These are phyloP conservation scores for Megaptera novaeangliae DNA, from an alignment of 2,113 vertebrate genomes.

Conservation along the genomic window DNA sequence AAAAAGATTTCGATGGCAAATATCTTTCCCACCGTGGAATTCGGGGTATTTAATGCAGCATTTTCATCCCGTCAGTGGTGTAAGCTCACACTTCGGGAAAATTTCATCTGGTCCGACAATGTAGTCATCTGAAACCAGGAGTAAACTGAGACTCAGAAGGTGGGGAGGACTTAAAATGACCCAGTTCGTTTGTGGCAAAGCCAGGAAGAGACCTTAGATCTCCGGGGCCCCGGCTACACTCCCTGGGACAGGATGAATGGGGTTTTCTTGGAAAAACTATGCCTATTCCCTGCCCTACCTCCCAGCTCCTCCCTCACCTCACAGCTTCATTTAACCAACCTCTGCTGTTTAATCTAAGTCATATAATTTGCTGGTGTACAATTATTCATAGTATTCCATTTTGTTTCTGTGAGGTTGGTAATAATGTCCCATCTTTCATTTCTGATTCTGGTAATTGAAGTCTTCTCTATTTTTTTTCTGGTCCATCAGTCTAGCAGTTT, in stretches of 20 bases:
- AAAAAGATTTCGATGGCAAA: background rate
- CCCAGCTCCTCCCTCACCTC: accelerated
- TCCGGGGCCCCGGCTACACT: background rate
- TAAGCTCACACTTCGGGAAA: background rate
- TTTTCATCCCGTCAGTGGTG: accelerated
- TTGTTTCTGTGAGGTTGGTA: background rate
- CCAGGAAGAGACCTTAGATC: background rate
- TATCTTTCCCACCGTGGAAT: background rate
- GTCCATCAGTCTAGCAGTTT: background rate
- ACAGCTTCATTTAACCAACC: background rate
- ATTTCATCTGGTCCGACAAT: background rate
- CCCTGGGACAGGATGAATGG: background rate
- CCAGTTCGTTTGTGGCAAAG: background rate
- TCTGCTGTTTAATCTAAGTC: background rate
- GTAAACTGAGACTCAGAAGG: background rate
- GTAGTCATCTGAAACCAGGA: background rate
- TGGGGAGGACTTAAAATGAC: background rate
- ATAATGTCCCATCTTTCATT: background rate
- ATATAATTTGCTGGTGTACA: background rate
- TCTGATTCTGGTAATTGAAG: background rate
- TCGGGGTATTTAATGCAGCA: accelerated
- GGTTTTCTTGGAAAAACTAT: background rate
- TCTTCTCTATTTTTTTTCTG: background rate
- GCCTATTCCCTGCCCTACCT: accelerated
- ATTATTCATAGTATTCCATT: background rate